Conservation (phyloP, 2,797 vertebrate species). For the Coranthus polyacanthus region DNA sequence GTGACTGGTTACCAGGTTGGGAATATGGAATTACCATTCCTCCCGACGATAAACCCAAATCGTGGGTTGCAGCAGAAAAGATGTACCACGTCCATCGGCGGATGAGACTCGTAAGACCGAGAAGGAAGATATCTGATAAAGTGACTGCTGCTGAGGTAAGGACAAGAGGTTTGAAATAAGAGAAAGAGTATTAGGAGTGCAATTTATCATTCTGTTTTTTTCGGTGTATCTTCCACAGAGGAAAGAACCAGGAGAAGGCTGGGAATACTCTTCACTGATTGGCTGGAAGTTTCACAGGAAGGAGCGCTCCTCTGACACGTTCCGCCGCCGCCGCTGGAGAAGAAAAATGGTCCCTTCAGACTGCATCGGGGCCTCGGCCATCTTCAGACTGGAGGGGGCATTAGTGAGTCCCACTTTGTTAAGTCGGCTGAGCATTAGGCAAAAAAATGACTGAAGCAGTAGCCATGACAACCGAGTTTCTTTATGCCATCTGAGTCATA, state of each 20-base stretch:
- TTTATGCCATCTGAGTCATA: slow-evolving; percentile 55
- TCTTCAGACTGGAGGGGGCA: slow-evolving; percentile 96
- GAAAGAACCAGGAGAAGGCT: slow-evolving; percentile 86
- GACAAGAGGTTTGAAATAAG: not conserved
- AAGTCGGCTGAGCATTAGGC: slow-evolving; percentile 7
- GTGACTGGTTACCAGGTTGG: slow-evolving; percentile 88
- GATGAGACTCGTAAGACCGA: slow-evolving; percentile 88
- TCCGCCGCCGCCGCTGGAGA: slow-evolving; percentile 95
- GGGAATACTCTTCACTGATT: slow-evolving; percentile 97
- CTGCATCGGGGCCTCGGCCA: slow-evolving; percentile 90
- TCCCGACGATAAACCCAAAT: slow-evolving; percentile 93
- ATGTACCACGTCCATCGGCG: slow-evolving; percentile 96
- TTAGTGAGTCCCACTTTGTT: slow-evolving; percentile 83
- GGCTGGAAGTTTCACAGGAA: slow-evolving; percentile 98
- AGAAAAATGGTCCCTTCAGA: slow-evolving; percentile 95
- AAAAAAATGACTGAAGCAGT: slow-evolving; percentile 4
- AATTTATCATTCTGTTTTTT: not conserved
- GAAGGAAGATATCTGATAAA: slow-evolving; percentile 86
- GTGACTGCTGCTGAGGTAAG: slow-evolving; percentile 78
- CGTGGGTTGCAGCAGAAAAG: slow-evolving; percentile 96
- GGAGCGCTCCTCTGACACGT: slow-evolving; percentile 91
- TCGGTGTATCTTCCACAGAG: slow-evolving; percentile 59
- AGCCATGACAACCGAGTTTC: slow-evolving; percentile 23
- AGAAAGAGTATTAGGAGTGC: not conserved
- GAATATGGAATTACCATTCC: slow-evolving; percentile 96